Evolutionary conservation across 64 coral and sea anemone genomes (phyloP).

Genomic region (Trachythela sp.): DNA sequence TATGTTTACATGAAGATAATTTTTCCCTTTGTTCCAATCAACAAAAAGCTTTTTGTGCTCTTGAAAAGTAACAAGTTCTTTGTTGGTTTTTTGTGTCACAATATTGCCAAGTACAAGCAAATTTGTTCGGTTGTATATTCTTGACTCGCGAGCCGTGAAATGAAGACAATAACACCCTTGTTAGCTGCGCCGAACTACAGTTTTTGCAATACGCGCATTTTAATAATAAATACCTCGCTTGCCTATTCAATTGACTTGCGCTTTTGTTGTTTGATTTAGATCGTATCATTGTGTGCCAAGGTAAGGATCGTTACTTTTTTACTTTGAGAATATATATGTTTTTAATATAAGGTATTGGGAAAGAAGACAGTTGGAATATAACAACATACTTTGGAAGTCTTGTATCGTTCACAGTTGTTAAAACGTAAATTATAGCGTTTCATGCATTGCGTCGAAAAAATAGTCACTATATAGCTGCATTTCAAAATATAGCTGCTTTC

Average conservation of each 20-base stretch:
- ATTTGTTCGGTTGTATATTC: background rate
- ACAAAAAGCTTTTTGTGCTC: background rate
- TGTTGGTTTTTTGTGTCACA: background rate
- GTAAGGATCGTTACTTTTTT: background rate
- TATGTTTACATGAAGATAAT: background rate
- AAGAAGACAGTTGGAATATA: background rate
- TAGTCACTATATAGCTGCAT: too few relatives aligned
- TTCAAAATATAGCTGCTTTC: too few relatives aligned
- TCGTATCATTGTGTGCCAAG: background rate
- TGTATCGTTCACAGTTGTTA: too few relatives aligned
- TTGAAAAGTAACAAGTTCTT: background rate
- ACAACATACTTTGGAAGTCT: too few relatives aligned
- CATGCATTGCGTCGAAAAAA: too few relatives aligned
- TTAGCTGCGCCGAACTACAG: background rate
- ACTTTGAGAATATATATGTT: background rate
- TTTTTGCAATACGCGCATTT: background rate
- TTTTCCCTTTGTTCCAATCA: background rate
- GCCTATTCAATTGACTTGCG: background rate
- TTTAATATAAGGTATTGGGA: background rate
- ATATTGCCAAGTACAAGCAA: background rate
- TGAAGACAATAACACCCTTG: background rate
- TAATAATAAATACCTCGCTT: constrained; percentile 20
- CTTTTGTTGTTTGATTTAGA: background rate
- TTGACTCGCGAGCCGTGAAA: background rate
- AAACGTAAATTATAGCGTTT: too few relatives aligned